Base-by-base conservation (phyloP, 2,888 invertebrate genomes). In the Furcula furcula region DNA sequence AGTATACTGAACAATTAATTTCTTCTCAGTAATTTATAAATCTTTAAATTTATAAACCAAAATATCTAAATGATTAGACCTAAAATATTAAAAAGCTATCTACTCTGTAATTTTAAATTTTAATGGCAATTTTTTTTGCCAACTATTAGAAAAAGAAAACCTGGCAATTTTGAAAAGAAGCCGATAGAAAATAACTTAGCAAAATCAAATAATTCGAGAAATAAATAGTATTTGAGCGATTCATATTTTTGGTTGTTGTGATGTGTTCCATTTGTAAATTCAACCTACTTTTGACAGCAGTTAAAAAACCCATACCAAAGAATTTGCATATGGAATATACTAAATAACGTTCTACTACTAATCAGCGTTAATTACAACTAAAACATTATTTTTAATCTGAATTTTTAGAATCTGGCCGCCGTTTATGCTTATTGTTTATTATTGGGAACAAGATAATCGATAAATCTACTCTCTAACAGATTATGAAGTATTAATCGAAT, bases 171-270 rank as follows among this genome's bases (percentile, higher is more conserved):
- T 4, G 33, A 40, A 38, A n/a, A n/a, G 10, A 13, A 23, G 10
- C 9, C 13, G 13, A 14, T 29, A 38, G 39, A 38, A 29, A 41
- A 44, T 42, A 47, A 40, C 32, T 53, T 41, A 48, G 23, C 18
- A 27, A 35, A 28, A 16, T 42, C 27, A 33, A 46, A 43, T 50
- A 50, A 36, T 41, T 40, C 35, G 31, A 55, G 34, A 46, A 55
- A 57, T 55, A 54, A 57, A 51, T 55, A 47, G 42, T 37, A 46
- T 55, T 23, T 57, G 47, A 57, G 46, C 54, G 37, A 33, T 23
- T 27, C 4, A 15, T 30, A 7, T 23, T 30, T 20, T 23, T 32
- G 32, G 27, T n/a, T n/a, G 20, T 30, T 50, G 29, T 36, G 14
- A 26, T 29, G 11, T 39, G 44, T 42, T 36, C 31, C n/a, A n/a